Conservation (phyloP, 2,113 vertebrate species). For the Chitala chitala region DNA sequence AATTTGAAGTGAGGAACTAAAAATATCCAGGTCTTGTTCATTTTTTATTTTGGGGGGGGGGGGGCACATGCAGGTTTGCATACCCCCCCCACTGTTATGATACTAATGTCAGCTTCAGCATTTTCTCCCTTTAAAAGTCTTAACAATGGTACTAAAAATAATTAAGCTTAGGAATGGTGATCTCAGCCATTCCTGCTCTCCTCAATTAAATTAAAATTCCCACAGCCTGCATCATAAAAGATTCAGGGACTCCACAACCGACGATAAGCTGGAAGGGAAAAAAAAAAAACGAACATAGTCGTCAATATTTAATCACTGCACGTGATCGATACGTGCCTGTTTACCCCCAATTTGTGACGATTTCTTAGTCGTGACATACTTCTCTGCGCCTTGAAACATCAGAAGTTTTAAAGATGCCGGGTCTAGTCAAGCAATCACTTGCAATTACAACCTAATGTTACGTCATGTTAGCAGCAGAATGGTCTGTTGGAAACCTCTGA, state of each 20-base stretch:
- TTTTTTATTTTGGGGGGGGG: neutral
- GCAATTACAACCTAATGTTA: constrained; percentile 48
- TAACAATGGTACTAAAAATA: constrained; percentile 3
- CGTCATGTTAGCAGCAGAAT: constrained; percentile 38
- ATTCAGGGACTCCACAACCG: neutral
- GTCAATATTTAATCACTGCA: neutral
- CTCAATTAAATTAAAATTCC: constrained; percentile 12
- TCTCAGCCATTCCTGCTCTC: neutral
- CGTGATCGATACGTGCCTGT: neutral
- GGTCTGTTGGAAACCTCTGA: neutral
- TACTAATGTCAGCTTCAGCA: too few relatives aligned
- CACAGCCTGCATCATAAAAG: neutral
- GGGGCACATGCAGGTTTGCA: neutral
- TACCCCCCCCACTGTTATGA: neutral
- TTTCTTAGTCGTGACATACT: neutral
- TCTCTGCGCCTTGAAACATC: too few relatives aligned
- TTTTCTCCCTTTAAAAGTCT: too few relatives aligned
- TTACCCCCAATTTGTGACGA: neutral
- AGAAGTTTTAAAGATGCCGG: constrained; percentile 29
- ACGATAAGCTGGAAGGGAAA: neutral
- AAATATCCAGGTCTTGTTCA: constrained; percentile 3
- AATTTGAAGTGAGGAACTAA: neutral
- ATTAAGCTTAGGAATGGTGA: neutral
- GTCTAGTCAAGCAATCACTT: constrained; percentile 55
- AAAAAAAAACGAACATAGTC: neutral